Base-by-base conservation (phyloP, 2,113 vertebrate species). In the Rhabdornis inornatus region DNA sequence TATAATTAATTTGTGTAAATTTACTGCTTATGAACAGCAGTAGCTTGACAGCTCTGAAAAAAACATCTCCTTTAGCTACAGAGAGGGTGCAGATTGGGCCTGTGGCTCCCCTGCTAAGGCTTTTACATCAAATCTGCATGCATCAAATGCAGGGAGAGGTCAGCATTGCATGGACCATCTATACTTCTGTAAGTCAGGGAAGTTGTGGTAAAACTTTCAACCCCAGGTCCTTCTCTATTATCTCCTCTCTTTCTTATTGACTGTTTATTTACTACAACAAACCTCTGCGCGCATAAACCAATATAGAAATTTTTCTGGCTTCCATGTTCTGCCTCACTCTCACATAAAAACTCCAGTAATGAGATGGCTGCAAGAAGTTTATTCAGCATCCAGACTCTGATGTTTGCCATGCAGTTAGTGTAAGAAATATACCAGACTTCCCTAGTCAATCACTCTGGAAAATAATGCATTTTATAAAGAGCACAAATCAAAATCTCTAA, bases 1-100 rank as follows among this genome's bases (percentile, higher is more conserved):
- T 95, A 78, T 92, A 89, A 95, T 93, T 92, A 96, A 93, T 96
- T 83, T 88, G 76, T 94, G 83, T 89, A 89, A 85, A 89, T 91
- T 87, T 89, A 83, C 64, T 70, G 37, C 61, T 94, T 91, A 77
- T 75, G 91, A 97, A 92, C 13, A 30, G 80, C 86, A 91, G 66
- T 74, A 68, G 33, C 56, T 90, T 96, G 95, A 93, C 92, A 94
- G 83, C 28, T 93, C 59, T 71, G 71, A 69, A 90, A 88, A 91
- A 27, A n/a, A 10, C 27, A 90, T 86, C 72, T 93, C 53, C 85
- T 16, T 40, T 68, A 90, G 64, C 52, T 86, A 52, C 47, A 71
- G 35, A 64, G 39, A 35, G 16, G 13, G 35, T 63, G 20, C 35
- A 93, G 56, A 56, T 31, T 68, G 35, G 17, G 44, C 30, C 10